Percentiles rank a stretch among this genome's conserved stretches.
phyloP scores from a whole-genome alignment of 92 coral and sea anemone genomes.

The Palythoa caribaeorum region DNA sequence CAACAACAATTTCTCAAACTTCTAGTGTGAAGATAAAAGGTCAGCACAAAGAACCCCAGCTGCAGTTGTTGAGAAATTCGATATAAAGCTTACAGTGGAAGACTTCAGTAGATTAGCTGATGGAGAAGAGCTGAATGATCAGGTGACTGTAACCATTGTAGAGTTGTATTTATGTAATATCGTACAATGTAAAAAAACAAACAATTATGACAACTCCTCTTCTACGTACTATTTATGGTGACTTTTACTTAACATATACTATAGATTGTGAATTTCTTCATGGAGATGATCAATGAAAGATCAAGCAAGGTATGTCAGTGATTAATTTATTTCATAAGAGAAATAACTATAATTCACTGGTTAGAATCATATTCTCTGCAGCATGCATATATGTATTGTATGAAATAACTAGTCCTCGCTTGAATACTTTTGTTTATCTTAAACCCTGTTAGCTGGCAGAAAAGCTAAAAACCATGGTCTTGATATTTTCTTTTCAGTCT shows the following conservation, averaged over 20 bases:
- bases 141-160: neutral
- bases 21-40: neutral
- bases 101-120: constrained; percentile 20
- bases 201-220: neutral
- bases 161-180: neutral
- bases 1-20: neutral
- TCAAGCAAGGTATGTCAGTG: neutral
- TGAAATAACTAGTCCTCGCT: neutral
- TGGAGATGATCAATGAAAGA: constrained; percentile 1
- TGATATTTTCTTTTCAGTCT: neutral
- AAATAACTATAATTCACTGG: neutral
- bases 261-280: neutral
- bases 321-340: neutral
- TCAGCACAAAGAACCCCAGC: neutral
- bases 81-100: constrained; percentile 1
- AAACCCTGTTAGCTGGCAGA: neutral
- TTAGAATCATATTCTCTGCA: neutral
- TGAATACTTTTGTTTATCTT: neutral
- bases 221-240: neutral
- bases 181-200: neutral
- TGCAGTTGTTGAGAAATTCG: constrained; percentile 2
- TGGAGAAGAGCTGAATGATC: constrained; percentile 37
- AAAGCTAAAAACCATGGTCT: neutral
- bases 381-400: neutral
- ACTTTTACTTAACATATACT: neutral